Evolutionary conservation across 2,797 vertebrate species (phyloP).

Genomic region (Diplodus puntazzo): DNA sequence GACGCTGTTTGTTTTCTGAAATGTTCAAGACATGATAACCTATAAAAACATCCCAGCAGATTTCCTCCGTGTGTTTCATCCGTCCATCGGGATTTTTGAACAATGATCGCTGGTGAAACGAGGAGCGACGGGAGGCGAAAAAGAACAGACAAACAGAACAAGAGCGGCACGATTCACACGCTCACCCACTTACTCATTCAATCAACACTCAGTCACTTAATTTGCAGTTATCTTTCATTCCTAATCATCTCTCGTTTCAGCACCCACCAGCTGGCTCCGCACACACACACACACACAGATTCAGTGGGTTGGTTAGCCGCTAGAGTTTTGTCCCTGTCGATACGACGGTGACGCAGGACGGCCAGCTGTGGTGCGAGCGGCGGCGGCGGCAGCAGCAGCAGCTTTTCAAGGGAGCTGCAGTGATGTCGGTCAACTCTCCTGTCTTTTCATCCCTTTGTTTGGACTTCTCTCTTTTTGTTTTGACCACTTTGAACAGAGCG

Average conservation of each 20-base stretch:
- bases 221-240: constrained; percentile 66
- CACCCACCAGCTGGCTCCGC: constrained; percentile 64
- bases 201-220: constrained; percentile 65
- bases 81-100: neutral
- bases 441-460: neutral
- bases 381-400: no score
- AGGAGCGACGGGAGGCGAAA: constrained; percentile 15
- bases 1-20: neutral
- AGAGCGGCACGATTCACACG: constrained; percentile 32
- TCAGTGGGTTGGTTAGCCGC: constrained; percentile 40
- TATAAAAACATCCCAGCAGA: neutral
- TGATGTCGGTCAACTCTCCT: constrained; percentile 9
- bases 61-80: neutral
- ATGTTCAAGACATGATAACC: no score
- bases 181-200: constrained; percentile 55
- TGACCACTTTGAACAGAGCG: neutral
- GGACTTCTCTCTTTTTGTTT: neutral
- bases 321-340: constrained; percentile 51
- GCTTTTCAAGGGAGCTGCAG: constrained; percentile 34
- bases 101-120: neutral
- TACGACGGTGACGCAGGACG: constrained; percentile 41
- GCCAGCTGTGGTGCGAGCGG: constrained; percentile 67
- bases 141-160: constrained; percentile 28
- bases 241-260: constrained; percentile 63
- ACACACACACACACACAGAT: constrained; percentile 12